These are phyloP conservation scores for Lasioglossum albipes DNA, from an alignment of 1,140 invertebrate genomes.

Conservation along the genomic window DNA sequence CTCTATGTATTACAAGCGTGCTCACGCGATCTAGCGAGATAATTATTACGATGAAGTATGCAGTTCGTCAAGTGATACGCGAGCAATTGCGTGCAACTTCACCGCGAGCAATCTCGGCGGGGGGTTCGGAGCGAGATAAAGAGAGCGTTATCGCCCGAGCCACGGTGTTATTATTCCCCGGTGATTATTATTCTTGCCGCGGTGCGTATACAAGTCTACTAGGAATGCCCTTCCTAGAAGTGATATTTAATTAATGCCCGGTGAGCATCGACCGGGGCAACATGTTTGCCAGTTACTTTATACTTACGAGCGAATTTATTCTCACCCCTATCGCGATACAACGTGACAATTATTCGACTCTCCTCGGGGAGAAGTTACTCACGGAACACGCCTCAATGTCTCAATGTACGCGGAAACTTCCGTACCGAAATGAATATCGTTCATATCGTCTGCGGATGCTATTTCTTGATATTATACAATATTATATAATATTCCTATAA, in stretches of 20 bases:
- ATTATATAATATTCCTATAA: too few species aligned
- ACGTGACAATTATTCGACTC: background rate
- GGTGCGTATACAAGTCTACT: slow-evolving; percentile 30
- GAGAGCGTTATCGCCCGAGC: slow-evolving; percentile 28
- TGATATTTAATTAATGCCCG: slow-evolving; percentile 62
- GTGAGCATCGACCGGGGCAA: background rate
- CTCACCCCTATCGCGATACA: background rate
- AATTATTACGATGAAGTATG: slow-evolving; percentile 45
- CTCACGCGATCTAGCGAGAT: slow-evolving; percentile 52
- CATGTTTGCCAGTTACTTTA: background rate
- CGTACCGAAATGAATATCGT: too few species aligned
- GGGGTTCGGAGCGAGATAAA: slow-evolving; percentile 9
- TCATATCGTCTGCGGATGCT: too few species aligned
- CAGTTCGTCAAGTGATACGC: slow-evolving; percentile 48
- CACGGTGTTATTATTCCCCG: slow-evolving; percentile 54
- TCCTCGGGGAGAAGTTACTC: too few species aligned
- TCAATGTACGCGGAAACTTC: too few species aligned
- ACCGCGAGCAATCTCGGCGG: slow-evolving; percentile 10
- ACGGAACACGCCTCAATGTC: too few species aligned
- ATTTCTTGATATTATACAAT: too few species aligned
- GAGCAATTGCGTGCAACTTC: slow-evolving; percentile 45
- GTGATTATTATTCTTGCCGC: slow-evolving; percentile 54
- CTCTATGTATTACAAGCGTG: slow-evolving; percentile 19
- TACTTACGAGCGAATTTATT: background rate
- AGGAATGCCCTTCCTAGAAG: slow-evolving; percentile 49